Evolutionary conservation across 2,888 invertebrate genomes (phyloP).

Genomic region (Rotaria magnacalcarata): DNA sequence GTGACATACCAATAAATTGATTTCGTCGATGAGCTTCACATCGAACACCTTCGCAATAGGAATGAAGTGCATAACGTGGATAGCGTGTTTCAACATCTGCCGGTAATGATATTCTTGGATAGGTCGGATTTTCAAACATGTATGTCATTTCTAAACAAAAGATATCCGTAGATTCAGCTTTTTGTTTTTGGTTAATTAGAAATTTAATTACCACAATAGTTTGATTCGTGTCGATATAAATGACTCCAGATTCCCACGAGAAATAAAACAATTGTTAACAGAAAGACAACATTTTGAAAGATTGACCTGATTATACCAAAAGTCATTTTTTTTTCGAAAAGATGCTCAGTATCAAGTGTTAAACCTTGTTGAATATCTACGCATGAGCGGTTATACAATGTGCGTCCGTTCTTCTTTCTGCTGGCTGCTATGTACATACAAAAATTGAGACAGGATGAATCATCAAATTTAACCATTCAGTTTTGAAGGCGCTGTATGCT

Average conservation of each 20-base stretch:
- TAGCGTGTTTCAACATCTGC: background rate
- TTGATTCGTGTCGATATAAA: conserved; percentile 2
- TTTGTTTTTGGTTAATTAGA: background rate
- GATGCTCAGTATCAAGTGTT: no score
- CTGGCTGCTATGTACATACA: background rate
- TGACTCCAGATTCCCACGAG: background rate
- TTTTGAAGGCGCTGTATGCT: background rate
- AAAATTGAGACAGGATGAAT: background rate
- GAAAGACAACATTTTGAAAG: background rate
- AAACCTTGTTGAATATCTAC: background rate
- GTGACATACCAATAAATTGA: conserved; percentile 10
- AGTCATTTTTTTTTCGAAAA: background rate
- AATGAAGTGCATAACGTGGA: conserved; percentile 38
- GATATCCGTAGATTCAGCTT: background rate
- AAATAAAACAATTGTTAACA: background rate
- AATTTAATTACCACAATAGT: background rate
- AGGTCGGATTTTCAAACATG: background rate
- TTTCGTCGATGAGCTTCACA: conserved; percentile 37
- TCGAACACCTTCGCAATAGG: conserved; percentile 43
- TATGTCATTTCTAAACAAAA: conserved; percentile 14
- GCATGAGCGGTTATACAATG: background rate
- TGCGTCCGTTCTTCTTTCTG: no score
- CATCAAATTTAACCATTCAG: background rate
- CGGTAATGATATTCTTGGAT: background rate
- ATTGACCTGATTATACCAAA: background rate